Base-by-base conservation (phyloP, 1,140 invertebrate genomes). In the Apis cerana region DNA sequence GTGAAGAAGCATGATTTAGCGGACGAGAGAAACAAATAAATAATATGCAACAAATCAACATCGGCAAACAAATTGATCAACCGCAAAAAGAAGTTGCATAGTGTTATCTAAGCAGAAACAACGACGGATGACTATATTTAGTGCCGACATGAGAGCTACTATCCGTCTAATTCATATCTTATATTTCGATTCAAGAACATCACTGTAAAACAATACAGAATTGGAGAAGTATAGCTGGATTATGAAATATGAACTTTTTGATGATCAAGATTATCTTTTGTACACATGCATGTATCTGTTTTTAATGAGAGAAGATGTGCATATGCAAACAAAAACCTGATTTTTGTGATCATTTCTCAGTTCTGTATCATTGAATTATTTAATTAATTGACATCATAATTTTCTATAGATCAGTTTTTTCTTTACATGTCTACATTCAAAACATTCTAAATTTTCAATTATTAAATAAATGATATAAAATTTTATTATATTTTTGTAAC, bases 141-240 rank as follows among this genome's bases (percentile, higher is more conserved):
- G 69, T 19, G 17, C 48, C 59, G 68, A 7, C 59, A 19, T 12
- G 13, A 48, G 78, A 65, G 61, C 52, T 74, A 72, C 78, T 65
- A 80, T 43, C 59, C 27, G 52, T n/a, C 48, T 80, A 80, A 61
- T 52, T 80, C 61, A 70, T 74, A 65, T 50, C 70, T 65, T 9
- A 59, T 27, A 12, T 70, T 74, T 62, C 69, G 69, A 50, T 72
- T 54, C 50, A 19, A 72, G 52, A 56, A 58, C 50, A 74, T n/a
- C 52, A 15, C 9, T 8, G 33, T 19, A 10, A 62, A 85, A 85
- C 80, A 85, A 85, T 78, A 70, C 52, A 59, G 74, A 86, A 86
- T 86, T 86, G 76, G 77, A 76, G 67, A 86, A 86, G 76, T 86
- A 68, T 70, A 56, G 78, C 33, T 67, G 68, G 58, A 43, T 70